These are phyloP conservation scores for Rhinopomastus cyanomelas DNA, from an alignment of 2,113 vertebrate genomes.

Conservation along the genomic window DNA sequence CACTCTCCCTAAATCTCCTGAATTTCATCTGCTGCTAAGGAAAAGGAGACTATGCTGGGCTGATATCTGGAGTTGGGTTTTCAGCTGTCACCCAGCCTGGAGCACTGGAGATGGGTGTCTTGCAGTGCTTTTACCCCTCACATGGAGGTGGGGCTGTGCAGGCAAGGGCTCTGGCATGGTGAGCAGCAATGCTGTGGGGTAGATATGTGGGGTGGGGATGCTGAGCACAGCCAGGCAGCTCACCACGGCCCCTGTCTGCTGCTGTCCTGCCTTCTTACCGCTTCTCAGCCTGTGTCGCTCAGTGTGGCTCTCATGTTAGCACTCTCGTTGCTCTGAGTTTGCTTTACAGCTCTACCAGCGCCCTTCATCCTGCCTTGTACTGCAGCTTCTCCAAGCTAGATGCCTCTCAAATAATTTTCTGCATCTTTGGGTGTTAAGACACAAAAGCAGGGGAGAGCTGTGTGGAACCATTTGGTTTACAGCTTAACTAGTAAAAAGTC, in stretches of 20 bases:
- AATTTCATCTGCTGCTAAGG: neutral
- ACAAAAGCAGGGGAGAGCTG: neutral
- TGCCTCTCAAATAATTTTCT: neutral
- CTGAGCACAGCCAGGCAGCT: neutral
- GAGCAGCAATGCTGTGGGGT: neutral
- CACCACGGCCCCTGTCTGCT: neutral
- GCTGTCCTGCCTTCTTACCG: neutral
- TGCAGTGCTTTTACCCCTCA: fast-evolving
- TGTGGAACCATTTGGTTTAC: neutral
- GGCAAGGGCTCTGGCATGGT: fast-evolving
- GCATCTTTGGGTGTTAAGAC: neutral
- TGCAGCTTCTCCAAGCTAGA: neutral
- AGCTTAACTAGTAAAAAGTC: neutral
- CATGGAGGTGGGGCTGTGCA: neutral
- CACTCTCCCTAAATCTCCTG: neutral
- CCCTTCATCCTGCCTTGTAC: neutral
- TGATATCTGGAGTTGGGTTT: neutral
- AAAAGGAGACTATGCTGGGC: neutral
- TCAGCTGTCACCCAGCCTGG: fast-evolving
- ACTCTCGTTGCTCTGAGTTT: neutral
- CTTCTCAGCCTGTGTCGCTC: neutral
- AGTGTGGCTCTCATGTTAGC: neutral
- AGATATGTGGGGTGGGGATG: neutral
- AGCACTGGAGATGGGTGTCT: neutral
- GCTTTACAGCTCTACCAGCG: neutral